Conservation (phyloP, 2,888 invertebrate species). For the Polymixis flavicincta region DNA sequence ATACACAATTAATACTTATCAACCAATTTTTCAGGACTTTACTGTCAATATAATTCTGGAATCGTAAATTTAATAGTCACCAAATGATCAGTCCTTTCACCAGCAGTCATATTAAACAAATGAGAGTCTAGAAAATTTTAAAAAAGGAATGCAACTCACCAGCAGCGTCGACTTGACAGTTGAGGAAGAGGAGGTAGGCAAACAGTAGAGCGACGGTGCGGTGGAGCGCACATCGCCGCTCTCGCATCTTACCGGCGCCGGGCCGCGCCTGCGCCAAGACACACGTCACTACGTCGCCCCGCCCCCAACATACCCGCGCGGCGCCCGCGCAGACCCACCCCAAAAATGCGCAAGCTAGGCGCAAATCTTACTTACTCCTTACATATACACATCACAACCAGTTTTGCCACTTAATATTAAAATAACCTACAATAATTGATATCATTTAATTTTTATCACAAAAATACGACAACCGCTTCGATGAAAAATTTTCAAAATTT, state of each 20-base stretch:
- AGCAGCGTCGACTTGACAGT: slow-evolving; percentile 85
- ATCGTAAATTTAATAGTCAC: neutral
- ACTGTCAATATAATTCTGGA: neutral
- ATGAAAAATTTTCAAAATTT: slow-evolving; percentile 87
- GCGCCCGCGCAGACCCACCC: slow-evolving; percentile 75
- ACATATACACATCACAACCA: slow-evolving; percentile 90
- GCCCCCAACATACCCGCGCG: slow-evolving; percentile 83
- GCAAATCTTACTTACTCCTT: slow-evolving; percentile 83
- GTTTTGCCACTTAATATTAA: slow-evolving; percentile 87
- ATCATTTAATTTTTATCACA: slow-evolving; percentile 83
- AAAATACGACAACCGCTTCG: slow-evolving; percentile 91
- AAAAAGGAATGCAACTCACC: slow-evolving; percentile 79
- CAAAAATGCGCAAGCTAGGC: slow-evolving; percentile 61
- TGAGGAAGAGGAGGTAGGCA: slow-evolving; percentile 86
- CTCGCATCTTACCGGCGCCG: slow-evolving; percentile 90
- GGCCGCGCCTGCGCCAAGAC: slow-evolving; percentile 89
- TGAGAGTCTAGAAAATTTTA: slow-evolving; percentile 68
- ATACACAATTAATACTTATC: too few relatives aligned
- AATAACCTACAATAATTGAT: slow-evolving; percentile 73
- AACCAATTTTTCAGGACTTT: too few relatives aligned
- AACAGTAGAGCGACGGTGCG: slow-evolving; percentile 87
- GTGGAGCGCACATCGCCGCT: slow-evolving; percentile 86
- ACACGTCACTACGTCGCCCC: slow-evolving; percentile 84
- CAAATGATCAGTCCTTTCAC: neutral
- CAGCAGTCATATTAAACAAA: slow-evolving; percentile 61